A percentile compares a stretch with the other conserved stretches of the same genome.
These are phyloP conservation scores for Acrocephalus scirpaceus DNA, from an alignment of 2,797 vertebrate genomes.

Conservation along the genomic window DNA sequence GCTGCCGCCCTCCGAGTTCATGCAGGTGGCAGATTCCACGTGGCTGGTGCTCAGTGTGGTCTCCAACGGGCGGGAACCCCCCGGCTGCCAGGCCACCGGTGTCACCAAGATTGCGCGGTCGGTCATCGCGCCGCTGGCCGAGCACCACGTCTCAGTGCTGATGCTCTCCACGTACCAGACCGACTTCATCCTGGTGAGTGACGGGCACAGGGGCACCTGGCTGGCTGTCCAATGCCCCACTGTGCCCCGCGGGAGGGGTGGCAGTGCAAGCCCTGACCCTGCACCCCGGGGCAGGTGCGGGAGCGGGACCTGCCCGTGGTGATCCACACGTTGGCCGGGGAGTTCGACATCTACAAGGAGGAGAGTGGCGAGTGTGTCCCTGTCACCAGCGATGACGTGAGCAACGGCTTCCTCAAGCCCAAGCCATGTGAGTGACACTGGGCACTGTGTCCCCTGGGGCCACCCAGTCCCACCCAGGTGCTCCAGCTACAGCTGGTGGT, in stretches of 20 bases:
- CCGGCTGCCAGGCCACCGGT: slow-evolving; percentile 88
- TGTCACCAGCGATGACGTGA: slow-evolving; percentile 76
- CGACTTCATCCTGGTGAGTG: slow-evolving; percentile 93
- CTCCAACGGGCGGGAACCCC: slow-evolving; percentile 85
- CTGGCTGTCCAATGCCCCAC: fast-evolving
- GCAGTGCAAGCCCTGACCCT: fast-evolving
- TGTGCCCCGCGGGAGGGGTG: fast-evolving
- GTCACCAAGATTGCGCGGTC: slow-evolving; percentile 97
- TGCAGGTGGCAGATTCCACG: slow-evolving; percentile 89
- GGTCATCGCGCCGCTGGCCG: slow-evolving; percentile 90
- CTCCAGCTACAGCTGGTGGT: not conserved
- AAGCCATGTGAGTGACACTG: slow-evolving; percentile 77
- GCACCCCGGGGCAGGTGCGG: slow-evolving; percentile 79
- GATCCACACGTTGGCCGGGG: slow-evolving; percentile 87
- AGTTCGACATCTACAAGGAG: slow-evolving; percentile 92
- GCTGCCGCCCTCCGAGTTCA: slow-evolving; percentile 88
- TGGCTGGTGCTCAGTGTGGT: slow-evolving; percentile 95
- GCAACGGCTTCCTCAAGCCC: slow-evolving; percentile 83
- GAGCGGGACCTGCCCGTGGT: slow-evolving; percentile 92
- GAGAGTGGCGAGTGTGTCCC: slow-evolving; percentile 87
- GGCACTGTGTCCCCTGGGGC: not conserved
- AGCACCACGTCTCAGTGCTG: slow-evolving; percentile 95
- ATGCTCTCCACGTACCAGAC: slow-evolving; percentile 99
- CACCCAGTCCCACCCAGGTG: not conserved
- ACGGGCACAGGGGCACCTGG: fast-evolving